A percentile compares a stretch with the other conserved stretches of the same genome.
These are phyloP conservation scores for Musca vetustissima DNA, from an alignment of 1,140 invertebrate genomes.

Conservation along the genomic window DNA sequence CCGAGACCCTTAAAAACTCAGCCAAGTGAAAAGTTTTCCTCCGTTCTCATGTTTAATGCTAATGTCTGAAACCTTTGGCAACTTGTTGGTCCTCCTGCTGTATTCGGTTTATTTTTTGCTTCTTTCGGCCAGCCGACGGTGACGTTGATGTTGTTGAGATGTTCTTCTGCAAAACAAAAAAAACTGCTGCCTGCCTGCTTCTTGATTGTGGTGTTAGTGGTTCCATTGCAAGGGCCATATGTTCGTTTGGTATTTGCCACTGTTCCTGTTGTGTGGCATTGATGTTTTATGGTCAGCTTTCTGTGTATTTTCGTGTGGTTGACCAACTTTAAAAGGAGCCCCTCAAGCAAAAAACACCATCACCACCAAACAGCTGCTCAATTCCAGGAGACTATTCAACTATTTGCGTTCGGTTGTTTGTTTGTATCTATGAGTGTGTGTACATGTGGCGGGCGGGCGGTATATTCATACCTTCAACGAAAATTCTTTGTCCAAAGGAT, in stretches of 20 bases:
- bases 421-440: not conserved
- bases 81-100: constrained; percentile 18
- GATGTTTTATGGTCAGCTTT: constrained; percentile 23
- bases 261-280: constrained; percentile 10
- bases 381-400: not conserved
- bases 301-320: constrained; percentile 22
- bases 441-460: too few species aligned
- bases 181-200: not conserved
- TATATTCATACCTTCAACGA: not conserved
- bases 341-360: not conserved
- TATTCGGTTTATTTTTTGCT: not conserved
- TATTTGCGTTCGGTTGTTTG: too few species aligned
- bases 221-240: not conserved
- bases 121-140: not conserved
- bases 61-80: constrained; percentile 19
- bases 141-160: not conserved
- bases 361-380: not conserved
- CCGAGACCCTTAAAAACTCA: too few species aligned
- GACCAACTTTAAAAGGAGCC: constrained; percentile 22
- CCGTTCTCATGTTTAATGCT: constrained; percentile 3
- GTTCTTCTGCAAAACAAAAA: not conserved
- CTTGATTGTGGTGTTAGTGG: too few species aligned
- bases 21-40: constrained; percentile 8
- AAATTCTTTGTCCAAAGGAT: too few species aligned
- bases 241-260: not conserved